These are phyloP conservation scores for Oryzias melastigma DNA, from an alignment of 2,113 vertebrate species.

Conservation along the genomic window DNA sequence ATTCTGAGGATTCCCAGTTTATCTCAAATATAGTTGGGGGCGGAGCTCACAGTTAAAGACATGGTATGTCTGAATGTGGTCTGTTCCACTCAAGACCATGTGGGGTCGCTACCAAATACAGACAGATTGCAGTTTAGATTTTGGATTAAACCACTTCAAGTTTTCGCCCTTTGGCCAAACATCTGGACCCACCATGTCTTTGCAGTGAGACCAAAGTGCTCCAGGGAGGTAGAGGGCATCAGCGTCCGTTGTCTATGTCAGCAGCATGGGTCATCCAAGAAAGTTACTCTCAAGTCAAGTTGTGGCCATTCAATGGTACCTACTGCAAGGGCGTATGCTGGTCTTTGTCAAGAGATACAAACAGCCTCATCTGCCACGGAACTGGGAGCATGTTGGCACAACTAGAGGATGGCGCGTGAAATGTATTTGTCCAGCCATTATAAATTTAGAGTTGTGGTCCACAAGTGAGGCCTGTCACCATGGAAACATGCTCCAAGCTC, in stretches of 20 bases:
- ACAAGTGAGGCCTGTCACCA: constrained; percentile 19
- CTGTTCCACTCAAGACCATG: constrained; percentile 11
- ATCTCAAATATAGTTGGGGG: constrained; percentile 50
- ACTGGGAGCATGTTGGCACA: constrained; percentile 56
- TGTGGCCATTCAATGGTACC: constrained; percentile 81
- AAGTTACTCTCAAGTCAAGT: constrained; percentile 82
- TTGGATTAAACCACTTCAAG: constrained; percentile 24
- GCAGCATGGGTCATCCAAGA: constrained; percentile 78
- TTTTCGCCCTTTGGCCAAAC: constrained; percentile 46
- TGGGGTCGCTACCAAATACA: not conserved
- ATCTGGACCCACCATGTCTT: constrained; percentile 63
- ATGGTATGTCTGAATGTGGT: constrained; percentile 59
- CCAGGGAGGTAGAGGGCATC: constrained; percentile 34
- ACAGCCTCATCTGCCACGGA: constrained; percentile 53
- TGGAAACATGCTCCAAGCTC: constrained; percentile 63
- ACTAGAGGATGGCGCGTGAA: not conserved
- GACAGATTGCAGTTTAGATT: not conserved
- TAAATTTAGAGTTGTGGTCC: constrained; percentile 11
- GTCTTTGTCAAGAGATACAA: constrained; percentile 70
- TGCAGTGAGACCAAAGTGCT: constrained; percentile 48
- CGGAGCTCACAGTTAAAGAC: constrained; percentile 61
- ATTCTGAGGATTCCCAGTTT: constrained; percentile 36
- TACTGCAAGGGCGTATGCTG: constrained; percentile 75
- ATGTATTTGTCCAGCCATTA: constrained; percentile 22
- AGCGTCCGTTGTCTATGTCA: constrained; percentile 62